Percentiles rank a stretch among this genome's conserved stretches.
Conservation (phyloP, 2,888 invertebrate species). For the Lasiommata megera region DNA sequence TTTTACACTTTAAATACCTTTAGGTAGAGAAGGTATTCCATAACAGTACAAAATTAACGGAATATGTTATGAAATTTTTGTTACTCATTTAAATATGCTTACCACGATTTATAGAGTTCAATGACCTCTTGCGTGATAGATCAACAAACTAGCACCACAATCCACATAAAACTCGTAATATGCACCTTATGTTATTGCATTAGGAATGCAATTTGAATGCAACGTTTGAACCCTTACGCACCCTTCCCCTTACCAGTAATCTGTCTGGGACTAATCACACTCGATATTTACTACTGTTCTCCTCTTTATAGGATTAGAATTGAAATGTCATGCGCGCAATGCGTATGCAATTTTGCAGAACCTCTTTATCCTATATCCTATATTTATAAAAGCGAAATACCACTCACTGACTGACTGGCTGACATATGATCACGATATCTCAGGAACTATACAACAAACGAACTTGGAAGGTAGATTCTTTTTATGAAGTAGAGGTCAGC, state of each 20-base stretch:
- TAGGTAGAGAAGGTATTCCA: no score
- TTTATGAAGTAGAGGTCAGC: no score
- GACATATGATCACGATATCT: no score
- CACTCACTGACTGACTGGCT: no score
- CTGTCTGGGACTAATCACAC: conserved; percentile 67
- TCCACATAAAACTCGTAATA: conserved; percentile 5
- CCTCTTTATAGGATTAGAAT: conserved; percentile 42
- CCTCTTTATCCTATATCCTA: no score
- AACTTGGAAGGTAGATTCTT: no score
- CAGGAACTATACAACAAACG: no score
- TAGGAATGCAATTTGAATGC: conserved; percentile 28
- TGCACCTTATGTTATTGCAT: not conserved
- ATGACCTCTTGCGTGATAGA: conserved; percentile 42
- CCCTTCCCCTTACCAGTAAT: conserved; percentile 55
- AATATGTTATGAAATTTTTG: not conserved
- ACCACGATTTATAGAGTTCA: conserved; percentile 35
- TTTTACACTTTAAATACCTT: no score
- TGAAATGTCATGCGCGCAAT: conserved; percentile 30
- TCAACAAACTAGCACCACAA: conserved; percentile 39
- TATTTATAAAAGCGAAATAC: no score
- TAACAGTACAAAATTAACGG: no score
- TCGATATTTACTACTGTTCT: conserved; percentile 51
- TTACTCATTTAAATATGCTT: not conserved
- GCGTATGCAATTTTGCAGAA: not conserved
- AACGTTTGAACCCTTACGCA: conserved; percentile 42